Evolutionary conservation across 2,888 invertebrate species (phyloP).

Genomic region (Coelinius sp.): DNA sequence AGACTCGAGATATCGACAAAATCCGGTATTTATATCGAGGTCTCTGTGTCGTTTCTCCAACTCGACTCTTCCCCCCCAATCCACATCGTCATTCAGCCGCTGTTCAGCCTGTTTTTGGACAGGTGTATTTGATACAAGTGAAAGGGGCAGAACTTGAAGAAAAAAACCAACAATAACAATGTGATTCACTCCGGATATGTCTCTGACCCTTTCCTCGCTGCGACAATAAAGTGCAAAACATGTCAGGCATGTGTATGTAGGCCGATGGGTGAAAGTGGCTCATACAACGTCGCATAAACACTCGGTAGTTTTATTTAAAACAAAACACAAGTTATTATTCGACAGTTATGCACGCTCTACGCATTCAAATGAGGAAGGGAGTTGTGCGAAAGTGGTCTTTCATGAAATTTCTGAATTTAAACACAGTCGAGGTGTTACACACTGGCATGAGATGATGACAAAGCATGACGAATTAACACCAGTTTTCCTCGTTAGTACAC

Average conservation of each 20-base stretch:
- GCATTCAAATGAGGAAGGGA: constrained; percentile 39
- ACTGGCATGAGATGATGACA: constrained; percentile 6
- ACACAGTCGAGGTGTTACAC: constrained; percentile 3
- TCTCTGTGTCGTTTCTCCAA: constrained; percentile 10
- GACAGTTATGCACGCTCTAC: constrained; percentile 44
- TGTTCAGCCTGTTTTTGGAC: background rate
- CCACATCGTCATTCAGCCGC: background rate
- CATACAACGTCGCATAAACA: constrained; percentile 21
- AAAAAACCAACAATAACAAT: constrained; percentile 31
- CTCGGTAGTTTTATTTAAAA: constrained; percentile 37
- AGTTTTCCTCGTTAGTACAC: constrained; percentile 15
- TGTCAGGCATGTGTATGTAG: constrained; percentile 22
- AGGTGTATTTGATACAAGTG: background rate
- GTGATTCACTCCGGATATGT: constrained; percentile 21
- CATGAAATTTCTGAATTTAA: constrained; percentile 11
- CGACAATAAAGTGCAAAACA: background rate
- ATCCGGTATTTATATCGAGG: constrained; percentile 25
- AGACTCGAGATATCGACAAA: constrained; percentile 30
- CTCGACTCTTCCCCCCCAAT: background rate
- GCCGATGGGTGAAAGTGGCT: constrained; percentile 46
- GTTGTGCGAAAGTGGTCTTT: constrained; percentile 12
- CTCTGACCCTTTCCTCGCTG: background rate
- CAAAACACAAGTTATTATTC: constrained; percentile 52
- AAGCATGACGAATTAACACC: constrained; percentile 19
- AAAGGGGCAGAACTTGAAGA: background rate